Base-by-base conservation (phyloP, 92 coral and sea anemone species). In the Micromussa lordhowensis region DNA sequence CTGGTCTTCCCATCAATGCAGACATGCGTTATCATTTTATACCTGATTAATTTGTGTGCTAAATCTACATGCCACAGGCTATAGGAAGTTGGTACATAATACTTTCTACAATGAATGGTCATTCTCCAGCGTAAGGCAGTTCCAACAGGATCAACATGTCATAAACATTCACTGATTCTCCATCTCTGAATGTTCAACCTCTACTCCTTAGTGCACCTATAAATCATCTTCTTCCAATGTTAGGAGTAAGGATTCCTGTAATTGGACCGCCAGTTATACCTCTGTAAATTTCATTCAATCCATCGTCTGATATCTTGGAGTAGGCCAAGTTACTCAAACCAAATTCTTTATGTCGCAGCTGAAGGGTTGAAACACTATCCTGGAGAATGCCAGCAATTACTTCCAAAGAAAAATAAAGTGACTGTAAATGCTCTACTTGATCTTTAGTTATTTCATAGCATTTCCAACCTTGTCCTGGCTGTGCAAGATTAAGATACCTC, bases 121-220 rank as follows among this genome's bases (percentile, higher is more conserved):
- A 87, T 80, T 81, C 94, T 70, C 91, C 96, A 91, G 13, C 96
- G 91, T 54, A 94, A 86, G 22, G 96, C 94, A 82, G 91, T 87
- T 29, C 91, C 94, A 69, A 93, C 89, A 73, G 92, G 92, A 85
- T 91, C 96, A 85, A 88, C 73, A 14, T 87, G 73, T 2, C 86
- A 89, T 24, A 93, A 69, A 70, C 96, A 93, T 17, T 88, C 90
- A 69, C 89, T 93, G 19, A 93, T 87, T 81, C 94, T 80, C 84
- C 90, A 79, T 78, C 96, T 91, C 73, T 91, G 94, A 48, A 91
- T 30, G 30, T 44, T 51, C 63, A 91, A 59, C 96, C 94, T 68
- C 95, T 61, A 31, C 88, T 85, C 58, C 95, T 87, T 64, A 88
- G 69, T 22, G 89, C 94, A 78, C 94, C 95, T 17, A 88, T 88